A percentile compares a stretch with the other conserved stretches of the same genome.
These are phyloP conservation scores for Myopa tessellatipennis DNA, from an alignment of 2,888 invertebrate species.

Conservation along the genomic window DNA sequence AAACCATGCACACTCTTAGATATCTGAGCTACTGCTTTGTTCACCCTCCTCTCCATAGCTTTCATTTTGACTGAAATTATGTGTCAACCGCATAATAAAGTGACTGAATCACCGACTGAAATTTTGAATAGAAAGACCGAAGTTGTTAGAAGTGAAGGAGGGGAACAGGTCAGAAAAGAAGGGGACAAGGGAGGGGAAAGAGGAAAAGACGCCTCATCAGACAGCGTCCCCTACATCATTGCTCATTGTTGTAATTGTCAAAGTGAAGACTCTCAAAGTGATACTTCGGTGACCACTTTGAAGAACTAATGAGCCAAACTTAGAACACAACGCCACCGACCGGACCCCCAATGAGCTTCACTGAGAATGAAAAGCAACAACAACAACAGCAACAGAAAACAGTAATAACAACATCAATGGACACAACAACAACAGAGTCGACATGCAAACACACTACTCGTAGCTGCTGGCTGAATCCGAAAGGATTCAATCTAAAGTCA, in stretches of 20 bases:
- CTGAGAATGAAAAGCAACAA: neutral
- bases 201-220: no score
- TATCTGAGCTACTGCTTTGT: no score
- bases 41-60: no score
- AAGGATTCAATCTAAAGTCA: neutral
- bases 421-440: neutral
- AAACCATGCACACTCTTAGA: no score
- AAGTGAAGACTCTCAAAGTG: constrained; percentile 14
- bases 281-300: constrained; percentile 16
- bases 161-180: no score
- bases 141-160: no score
- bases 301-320: constrained; percentile 3
- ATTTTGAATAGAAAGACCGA: no score
- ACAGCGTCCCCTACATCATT: neutral
- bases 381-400: neutral
- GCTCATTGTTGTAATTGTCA: neutral
- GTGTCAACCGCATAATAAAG: no score
- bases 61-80: no score
- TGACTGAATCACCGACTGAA: no score
- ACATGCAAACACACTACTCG: neutral
- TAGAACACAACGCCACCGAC: neutral
- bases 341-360: neutral
- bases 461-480: neutral
- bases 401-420: no score
- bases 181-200: no score